phyloP scores from a whole-genome alignment of 1,140 invertebrate genomes.

The Aphis craccivora region DNA sequence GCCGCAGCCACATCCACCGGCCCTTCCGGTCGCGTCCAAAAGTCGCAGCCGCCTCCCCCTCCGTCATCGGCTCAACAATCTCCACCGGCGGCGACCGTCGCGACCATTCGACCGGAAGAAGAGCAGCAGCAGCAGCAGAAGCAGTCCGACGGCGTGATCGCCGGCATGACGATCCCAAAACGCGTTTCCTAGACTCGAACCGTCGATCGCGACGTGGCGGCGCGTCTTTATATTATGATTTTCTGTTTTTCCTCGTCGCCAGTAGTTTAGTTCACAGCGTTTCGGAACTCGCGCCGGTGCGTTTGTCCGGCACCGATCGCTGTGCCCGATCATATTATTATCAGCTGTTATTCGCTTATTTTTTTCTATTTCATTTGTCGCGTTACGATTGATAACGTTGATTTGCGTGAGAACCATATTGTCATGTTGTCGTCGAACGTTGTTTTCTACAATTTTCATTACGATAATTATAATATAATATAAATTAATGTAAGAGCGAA shows the following conservation, averaged over 20 bases:
- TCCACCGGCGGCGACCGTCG: too few relatives aligned
- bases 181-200: neutral
- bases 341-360: slow-evolving; percentile 2
- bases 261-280: neutral
- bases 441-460: neutral
- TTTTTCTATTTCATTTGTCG: neutral
- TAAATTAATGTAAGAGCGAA: too few relatives aligned
- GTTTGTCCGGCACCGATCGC: neutral
- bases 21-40: neutral
- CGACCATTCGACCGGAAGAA: neutral
- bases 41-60: neutral
- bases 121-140: neutral
- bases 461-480: neutral
- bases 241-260: neutral
- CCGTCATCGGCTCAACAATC: neutral
- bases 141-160: neutral
- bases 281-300: neutral
- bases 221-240: neutral
- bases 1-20: neutral
- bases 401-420: too few relatives aligned
- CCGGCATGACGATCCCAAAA: slow-evolving; percentile 22
- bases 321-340: neutral
- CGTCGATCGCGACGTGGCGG: neutral
- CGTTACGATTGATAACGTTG: neutral
- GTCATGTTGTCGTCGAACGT: neutral